Base-by-base conservation (phyloP, 1,140 invertebrate genomes). In the Plectus sambesii region DNA sequence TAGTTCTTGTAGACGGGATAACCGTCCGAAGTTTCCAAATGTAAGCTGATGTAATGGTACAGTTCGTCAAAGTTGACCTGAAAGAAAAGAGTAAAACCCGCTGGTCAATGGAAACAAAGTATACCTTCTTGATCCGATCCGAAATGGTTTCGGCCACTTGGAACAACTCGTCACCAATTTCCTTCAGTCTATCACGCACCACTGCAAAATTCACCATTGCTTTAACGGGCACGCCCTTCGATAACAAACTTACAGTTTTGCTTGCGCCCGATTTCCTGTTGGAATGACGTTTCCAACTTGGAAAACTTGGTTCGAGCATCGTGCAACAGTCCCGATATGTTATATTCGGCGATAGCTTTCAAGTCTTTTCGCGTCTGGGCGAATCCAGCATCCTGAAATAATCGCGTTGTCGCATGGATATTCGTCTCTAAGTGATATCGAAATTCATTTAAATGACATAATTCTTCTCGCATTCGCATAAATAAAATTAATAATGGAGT, bases 141-240 rank as follows among this genome's bases (percentile, higher is more conserved):
- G 56, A 59, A 25, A 58, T 48, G 33, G 39, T 47, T 26, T 58
- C 56, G 4, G 56, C 56, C 8, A 59, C 49, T 5, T 48, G 38
- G 29, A 59, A 59, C 22, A 59, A 27, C 9, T 57, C 53, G 41
- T 59, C 56, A 26, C 56, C 55, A 27, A 59, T 50, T 50, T 57
- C 45, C 25, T 53, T 58, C 12, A 59, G 26, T 45, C 42, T 46
- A 38, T 59, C 53, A 26, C 49, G 39, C 5, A 50, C 52, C 19
- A 42, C 53, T 55, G 22, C n/a, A 48, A 51, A 36, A 2, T n/a
- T 40, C 39, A 17, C 15, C 25, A 17, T 19, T 17, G 22, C 27
- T 47, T 5, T 45, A 27, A 25, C 24, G 47, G 17, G 5, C 6
- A 15, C 33, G 42, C 6, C 47, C 19, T 5, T 38, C 29, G n/a